phyloP scores from a whole-genome alignment of 1,140 invertebrate species.

The Geopemphigus sp. region DNA sequence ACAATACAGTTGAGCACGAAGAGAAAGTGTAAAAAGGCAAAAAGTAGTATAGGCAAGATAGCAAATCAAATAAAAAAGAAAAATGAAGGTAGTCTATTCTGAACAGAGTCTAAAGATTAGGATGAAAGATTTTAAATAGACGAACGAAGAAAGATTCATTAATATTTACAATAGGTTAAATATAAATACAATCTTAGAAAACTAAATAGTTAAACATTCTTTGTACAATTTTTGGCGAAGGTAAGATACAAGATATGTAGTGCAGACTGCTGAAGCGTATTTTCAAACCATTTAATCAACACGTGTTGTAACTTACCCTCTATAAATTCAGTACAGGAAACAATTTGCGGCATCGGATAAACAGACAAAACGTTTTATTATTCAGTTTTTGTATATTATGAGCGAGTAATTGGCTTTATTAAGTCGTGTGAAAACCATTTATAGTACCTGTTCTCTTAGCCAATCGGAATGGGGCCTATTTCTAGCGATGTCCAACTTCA shows the following conservation, averaged over 20 bases:
- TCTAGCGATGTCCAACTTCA: conserved; percentile 84
- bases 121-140: too few relatives aligned
- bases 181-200: conserved; percentile 22
- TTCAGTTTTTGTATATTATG: conserved; percentile 38
- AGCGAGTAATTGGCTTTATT: neutral
- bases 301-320: conserved; percentile 37
- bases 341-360: conserved; percentile 36
- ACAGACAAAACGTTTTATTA: conserved; percentile 40
- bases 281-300: conserved; percentile 43
- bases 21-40: too few relatives aligned
- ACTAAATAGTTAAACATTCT: conserved; percentile 41
- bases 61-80: too few relatives aligned
- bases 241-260: conserved; percentile 22
- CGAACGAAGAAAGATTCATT: too few relatives aligned
- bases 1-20: too few relatives aligned
- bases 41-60: too few relatives aligned
- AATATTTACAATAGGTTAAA: neutral
- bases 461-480: conserved; percentile 85
- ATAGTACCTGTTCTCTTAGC: conserved; percentile 82
- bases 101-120: too few relatives aligned
- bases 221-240: neutral
- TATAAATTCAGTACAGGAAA: conserved; percentile 46
- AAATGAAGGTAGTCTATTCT: too few relatives aligned
- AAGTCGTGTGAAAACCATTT: neutral
- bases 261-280: conserved; percentile 18